Evolutionary conservation across 2,888 invertebrate genomes (phyloP).

Genomic region (Choristoneura rosaceana): DNA sequence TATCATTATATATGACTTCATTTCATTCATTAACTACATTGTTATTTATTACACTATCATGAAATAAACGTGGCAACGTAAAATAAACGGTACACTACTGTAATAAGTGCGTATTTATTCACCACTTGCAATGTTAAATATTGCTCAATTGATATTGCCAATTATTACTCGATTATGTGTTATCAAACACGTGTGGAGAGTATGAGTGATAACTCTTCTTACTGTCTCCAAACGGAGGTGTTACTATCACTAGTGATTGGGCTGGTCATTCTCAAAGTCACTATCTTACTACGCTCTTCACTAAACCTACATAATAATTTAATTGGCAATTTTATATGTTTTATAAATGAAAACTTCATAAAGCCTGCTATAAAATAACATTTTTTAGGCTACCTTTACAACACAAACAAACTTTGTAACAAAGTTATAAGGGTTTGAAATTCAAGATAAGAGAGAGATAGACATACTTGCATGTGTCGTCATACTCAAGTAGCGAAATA

Average conservation of each 20-base stretch:
- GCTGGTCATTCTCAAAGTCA: conserved; percentile 8
- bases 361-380: no score
- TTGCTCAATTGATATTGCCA: neutral
- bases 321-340: no score
- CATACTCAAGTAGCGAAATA: no score
- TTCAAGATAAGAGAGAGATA: no score
- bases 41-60: neutral
- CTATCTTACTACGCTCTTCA: neutral
- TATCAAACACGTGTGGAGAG: neutral
- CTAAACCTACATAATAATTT: no score
- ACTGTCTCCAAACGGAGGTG: conserved; percentile 1
- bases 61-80: neutral
- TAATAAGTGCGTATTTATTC: neutral
- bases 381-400: no score
- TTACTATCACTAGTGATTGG: neutral
- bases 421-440: no score
- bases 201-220: neutral
- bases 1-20: neutral
- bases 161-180: neutral
- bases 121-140: neutral
- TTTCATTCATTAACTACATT: neutral
- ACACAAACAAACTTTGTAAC: no score
- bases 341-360: no score
- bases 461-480: no score
- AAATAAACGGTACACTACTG: neutral